These are phyloP conservation scores for Plusia festucae DNA, from an alignment of 2,888 invertebrate species.

Conservation along the genomic window DNA sequence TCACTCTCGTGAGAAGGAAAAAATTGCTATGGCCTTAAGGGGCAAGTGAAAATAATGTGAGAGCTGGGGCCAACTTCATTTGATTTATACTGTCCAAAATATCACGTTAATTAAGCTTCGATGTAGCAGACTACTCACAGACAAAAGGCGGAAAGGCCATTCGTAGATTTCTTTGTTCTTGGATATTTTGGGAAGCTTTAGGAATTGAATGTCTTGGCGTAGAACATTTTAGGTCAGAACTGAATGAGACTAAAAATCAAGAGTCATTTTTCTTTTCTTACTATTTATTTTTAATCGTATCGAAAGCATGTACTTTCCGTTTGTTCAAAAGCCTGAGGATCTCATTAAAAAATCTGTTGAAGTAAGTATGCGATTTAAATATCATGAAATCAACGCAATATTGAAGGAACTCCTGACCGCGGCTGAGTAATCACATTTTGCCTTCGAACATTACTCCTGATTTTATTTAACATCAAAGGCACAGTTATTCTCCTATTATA, in stretches of 20 bases:
- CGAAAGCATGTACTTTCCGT: no score
- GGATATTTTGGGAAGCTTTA: not conserved
- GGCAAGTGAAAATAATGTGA: constrained; percentile 75
- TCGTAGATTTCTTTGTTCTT: constrained; percentile 24
- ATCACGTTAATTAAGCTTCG: constrained; percentile 71
- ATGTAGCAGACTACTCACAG: constrained; percentile 40
- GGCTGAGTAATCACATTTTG: constrained; percentile 39
- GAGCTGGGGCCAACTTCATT: constrained; percentile 67
- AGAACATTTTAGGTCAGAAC: not conserved
- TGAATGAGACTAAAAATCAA: not conserved
- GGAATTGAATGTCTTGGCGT: not conserved
- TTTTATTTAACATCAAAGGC: constrained; percentile 49
- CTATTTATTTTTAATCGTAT: no score
- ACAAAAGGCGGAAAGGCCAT: constrained; percentile 31
- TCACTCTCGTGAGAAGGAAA: constrained; percentile 76
- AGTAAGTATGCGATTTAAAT: constrained; percentile 19
- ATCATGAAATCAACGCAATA: constrained; percentile 39
- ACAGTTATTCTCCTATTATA: constrained; percentile 49
- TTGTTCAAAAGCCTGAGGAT: no score
- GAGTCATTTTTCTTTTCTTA: no score
- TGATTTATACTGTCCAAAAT: constrained; percentile 73
- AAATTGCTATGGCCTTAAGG: constrained; percentile 75
- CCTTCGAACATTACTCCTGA: constrained; percentile 32
- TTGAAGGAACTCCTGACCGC: constrained; percentile 31
- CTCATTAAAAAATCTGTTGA: not conserved